Evolutionary conservation across 1,140 invertebrate species (phyloP), one percentile per base, ranked within the genome.

Genomic region (Trichoplusia ni): DNA sequence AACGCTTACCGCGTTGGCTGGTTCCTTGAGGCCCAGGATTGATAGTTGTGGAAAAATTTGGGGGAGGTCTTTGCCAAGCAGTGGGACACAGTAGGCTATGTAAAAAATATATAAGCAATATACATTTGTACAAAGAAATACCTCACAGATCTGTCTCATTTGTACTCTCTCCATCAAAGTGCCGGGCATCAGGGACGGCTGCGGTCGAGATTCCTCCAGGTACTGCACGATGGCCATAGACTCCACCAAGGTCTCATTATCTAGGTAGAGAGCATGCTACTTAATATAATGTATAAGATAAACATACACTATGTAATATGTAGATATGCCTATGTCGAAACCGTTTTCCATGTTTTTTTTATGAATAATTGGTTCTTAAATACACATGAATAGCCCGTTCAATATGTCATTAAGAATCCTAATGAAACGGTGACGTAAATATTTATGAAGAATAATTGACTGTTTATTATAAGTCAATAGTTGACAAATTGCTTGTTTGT

Each of bases 151-250:
- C 75, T 91, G 86, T 31, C 82, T 78, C 77, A 89, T 86, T 11
- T 75, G 79, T 7, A 83, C 81, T 61, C 75, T 79, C 2, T 70
- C 70, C 2, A 89, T 51, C 6, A 83, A 80, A 11, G 77, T 77
- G 11, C 56, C 65, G 0, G 90, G 90, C 0, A 65, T 58, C 6
- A 91, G 65, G 14, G 73, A 59, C 11, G 77, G 84, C 2, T 74
- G 61, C 0, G 82, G 80, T 4, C 77, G 73, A 2, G 82, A 90
- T 0, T 91, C 90, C 63, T 91, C 90, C 42, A 91, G 56, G 54
- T 91, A 91, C 53, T 90, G 82, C 8, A 91, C 56, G 23, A 91
- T 91, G 16, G 89, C 88, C 84, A 91, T 86, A 0, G 90, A 91
- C 25, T 91, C 90, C 27, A 91, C 75, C 7, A 91, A 54, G 0